Percentiles rank a stretch among this genome's conserved stretches.
Conservation (phyloP, 2,113 vertebrate species). For the Potamarius usumacintae region DNA sequence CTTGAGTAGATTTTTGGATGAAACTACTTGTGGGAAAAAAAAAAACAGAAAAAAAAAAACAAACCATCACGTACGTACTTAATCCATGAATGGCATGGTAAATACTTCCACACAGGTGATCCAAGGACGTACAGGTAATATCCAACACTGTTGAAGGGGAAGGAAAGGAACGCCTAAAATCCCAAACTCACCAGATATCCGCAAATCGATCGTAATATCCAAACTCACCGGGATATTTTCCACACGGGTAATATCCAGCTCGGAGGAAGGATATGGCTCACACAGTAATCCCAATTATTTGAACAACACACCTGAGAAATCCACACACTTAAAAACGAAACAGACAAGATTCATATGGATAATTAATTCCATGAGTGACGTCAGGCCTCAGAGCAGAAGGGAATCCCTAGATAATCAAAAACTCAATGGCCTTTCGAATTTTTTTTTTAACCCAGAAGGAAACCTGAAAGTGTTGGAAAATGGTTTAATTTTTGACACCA, state of each 20-base stretch:
- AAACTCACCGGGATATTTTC: slow-evolving; percentile 75
- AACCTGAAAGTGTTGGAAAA: slow-evolving; percentile 60
- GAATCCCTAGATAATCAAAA: slow-evolving; percentile 73
- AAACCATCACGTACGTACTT: slow-evolving; percentile 28
- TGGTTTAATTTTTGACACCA: slow-evolving; percentile 65
- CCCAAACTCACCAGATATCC: slow-evolving; percentile 69
- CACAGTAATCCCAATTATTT: slow-evolving; percentile 67
- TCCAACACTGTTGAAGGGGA: slow-evolving; percentile 44
- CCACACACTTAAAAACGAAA: slow-evolving; percentile 63
- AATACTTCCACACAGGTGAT: slow-evolving; percentile 48
- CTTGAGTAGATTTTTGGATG: slow-evolving; percentile 37
- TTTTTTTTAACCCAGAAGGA: slow-evolving; percentile 59
- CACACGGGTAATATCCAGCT: slow-evolving; percentile 74
- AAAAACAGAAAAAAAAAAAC: slow-evolving; percentile 24
- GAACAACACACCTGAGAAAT: slow-evolving; percentile 65
- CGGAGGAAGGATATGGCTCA: slow-evolving; percentile 63
- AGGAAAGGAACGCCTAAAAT: slow-evolving; percentile 61
- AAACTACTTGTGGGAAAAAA: slow-evolving; percentile 35
- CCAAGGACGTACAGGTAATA: slow-evolving; percentile 46
- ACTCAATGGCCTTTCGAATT: slow-evolving; percentile 55
- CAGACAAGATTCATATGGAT: slow-evolving; percentile 58
- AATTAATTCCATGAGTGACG: slow-evolving; percentile 69
- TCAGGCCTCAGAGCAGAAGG: slow-evolving; percentile 68
- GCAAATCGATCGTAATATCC: slow-evolving; percentile 71
- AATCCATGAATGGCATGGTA: slow-evolving; percentile 48